Base-by-base conservation (phyloP, 2,113 vertebrate species). In the Onychostoma macrolepis region DNA sequence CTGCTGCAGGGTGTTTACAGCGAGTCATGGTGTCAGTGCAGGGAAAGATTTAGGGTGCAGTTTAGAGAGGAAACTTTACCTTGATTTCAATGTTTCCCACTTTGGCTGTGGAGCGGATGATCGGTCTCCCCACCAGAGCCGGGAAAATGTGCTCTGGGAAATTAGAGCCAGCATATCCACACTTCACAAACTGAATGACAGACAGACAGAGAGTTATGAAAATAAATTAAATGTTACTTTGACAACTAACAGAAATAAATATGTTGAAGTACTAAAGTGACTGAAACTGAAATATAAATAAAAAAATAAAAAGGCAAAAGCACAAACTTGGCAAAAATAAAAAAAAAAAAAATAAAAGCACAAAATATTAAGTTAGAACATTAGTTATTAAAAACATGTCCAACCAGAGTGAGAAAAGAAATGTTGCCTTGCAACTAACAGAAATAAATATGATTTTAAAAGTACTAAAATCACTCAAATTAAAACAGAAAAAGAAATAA, bases 71-170 rank as follows among this genome's bases (percentile, higher is more conserved):
- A 76, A 48, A n/a, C 45, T 91, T 95, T 96, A 97, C 97, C 97
- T 97, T 97, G 94, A 97, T 97, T 92, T 97, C 97, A 89, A 97
- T 97, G 94, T 97, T 97, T 93, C 97, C 97, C 94, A 97, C 96
- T 97, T 97, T 97, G 91, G 97, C 95, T 86, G 97, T 97, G 90
- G 97, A 97, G 92, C 97, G 95, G 94, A 97, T 97, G 92, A 97
- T 97, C 88, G 97, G 97, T 93, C 97, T 94, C 91, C 97, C 97
- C 91, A 97, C 97, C 93, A 97, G 94, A 80, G 97, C 97, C 75
- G 97, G 97, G 89, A 97, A 97, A 92, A 97, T 97, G 92, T 97
- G 97, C 92, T 97, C 97, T 1, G 97, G 97, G 89, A 97, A 97
- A 91, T 97, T 97, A 76, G 97, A 97, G 87, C 97, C 97, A 19